Evolutionary conservation across 2,797 vertebrate species (phyloP).

Genomic region (Karalla daura): DNA sequence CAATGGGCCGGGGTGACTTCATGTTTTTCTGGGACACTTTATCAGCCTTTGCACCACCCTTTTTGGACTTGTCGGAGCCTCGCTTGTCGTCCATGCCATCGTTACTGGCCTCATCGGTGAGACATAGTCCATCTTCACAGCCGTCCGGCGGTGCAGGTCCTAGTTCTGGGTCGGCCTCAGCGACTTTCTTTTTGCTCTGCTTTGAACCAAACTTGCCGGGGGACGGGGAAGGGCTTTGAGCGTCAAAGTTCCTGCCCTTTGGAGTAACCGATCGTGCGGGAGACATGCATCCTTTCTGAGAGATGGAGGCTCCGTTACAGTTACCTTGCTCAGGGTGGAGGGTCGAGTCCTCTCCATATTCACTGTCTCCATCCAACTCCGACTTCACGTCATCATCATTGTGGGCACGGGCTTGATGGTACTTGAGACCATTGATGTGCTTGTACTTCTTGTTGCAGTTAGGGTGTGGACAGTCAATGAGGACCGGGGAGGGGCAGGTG

Average conservation of each 20-base stretch:
- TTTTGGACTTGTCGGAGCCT: constrained; percentile 91
- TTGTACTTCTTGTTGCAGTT: constrained; percentile 99
- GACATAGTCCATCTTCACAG: constrained; percentile 93
- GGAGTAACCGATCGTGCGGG: constrained; percentile 95
- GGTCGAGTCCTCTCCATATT: constrained; percentile 93
- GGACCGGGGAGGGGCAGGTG: constrained; percentile 94
- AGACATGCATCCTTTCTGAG: constrained; percentile 94
- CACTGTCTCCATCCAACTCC: constrained; percentile 94
- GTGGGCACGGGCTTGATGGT: constrained; percentile 98
- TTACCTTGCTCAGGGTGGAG: constrained; percentile 91
- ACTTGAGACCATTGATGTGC: constrained; percentile 99
- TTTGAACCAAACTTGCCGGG: constrained; percentile 93
- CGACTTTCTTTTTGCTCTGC: constrained; percentile 94
- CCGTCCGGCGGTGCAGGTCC: constrained; percentile 91
- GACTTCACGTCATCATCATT: constrained; percentile 94
- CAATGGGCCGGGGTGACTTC: constrained; percentile 92
- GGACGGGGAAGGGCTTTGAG: constrained; percentile 93
- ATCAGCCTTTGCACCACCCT: constrained; percentile 88
- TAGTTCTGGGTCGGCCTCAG: constrained; percentile 89
- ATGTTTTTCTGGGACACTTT: constrained; percentile 93
- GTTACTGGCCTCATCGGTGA: constrained; percentile 94
- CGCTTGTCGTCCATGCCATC: constrained; percentile 96
- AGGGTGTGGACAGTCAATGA: constrained; percentile 98
- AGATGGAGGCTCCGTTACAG: constrained; percentile 91
- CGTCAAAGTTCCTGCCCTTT: constrained; percentile 94